phyloP scores from a whole-genome alignment of 2,113 vertebrate species.

The Falco punctatus region DNA sequence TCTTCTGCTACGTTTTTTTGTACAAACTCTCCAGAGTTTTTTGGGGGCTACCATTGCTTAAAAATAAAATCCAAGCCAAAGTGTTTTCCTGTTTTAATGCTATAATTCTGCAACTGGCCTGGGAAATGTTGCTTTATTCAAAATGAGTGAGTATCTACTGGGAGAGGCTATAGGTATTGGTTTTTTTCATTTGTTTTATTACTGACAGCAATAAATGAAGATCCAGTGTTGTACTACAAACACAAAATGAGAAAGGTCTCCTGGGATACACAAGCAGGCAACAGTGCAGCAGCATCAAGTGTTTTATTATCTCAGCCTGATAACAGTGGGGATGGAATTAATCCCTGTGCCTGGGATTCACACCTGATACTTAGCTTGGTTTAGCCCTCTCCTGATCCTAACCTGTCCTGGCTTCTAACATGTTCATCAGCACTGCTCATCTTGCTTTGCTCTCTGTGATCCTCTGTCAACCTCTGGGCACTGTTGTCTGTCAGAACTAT shows the following conservation, averaged over 20 bases:
- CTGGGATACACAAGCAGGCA: no score
- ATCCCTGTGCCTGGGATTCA: neutral
- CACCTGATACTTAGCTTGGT: fast-evolving
- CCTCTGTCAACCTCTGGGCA: neutral
- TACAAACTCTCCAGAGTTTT: neutral
- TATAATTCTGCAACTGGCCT: neutral
- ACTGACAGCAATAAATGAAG: neutral
- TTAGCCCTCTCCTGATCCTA: neutral
- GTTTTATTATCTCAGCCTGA: neutral
- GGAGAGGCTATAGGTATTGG: neutral
- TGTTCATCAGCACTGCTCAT: neutral
- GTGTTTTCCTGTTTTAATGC: fast-evolving
- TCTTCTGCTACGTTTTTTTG: neutral
- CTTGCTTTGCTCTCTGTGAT: neutral
- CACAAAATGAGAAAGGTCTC: neutral
- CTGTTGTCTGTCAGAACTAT: fast-evolving
- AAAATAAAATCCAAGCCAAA: neutral
- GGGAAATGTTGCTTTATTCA: neutral
- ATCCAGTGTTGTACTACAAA: neutral
- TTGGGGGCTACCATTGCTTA: neutral
- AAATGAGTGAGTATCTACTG: neutral
- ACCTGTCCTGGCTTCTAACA: neutral
- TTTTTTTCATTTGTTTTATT: neutral
- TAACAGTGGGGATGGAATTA: neutral
- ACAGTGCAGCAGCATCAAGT: neutral